A percentile compares a stretch with the other conserved stretches of the same genome.
phyloP scores from a whole-genome alignment of 1,140 invertebrate genomes.

The Drosophila azteca region DNA sequence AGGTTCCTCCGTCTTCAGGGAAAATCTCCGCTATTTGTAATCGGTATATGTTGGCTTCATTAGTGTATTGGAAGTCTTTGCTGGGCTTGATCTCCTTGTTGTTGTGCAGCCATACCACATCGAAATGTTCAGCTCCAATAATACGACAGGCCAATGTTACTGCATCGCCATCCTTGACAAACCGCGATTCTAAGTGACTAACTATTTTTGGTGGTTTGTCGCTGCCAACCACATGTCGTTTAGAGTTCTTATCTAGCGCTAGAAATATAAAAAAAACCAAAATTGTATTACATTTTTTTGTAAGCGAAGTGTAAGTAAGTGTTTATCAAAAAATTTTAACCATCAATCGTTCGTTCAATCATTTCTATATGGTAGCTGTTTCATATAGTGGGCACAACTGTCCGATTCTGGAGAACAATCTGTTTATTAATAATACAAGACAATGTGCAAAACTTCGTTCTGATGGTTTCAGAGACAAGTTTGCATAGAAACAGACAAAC shows the following conservation, averaged over 20 bases:
- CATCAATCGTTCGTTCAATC: too few species aligned
- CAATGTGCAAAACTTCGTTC: too few species aligned
- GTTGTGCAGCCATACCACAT: constrained; percentile 97
- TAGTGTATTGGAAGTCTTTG: constrained; percentile 97
- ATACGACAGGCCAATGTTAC: constrained; percentile 94
- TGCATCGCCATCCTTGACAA: constrained; percentile 93
- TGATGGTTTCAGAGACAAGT: too few species aligned
- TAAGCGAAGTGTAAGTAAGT: too few species aligned
- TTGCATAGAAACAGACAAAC: too few species aligned
- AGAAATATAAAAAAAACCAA: constrained; percentile 30
- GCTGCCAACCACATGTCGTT: constrained; percentile 81
- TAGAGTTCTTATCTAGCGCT: constrained; percentile 87
- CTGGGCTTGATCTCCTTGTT: constrained; percentile 98
- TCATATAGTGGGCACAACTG: too few species aligned
- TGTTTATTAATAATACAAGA: too few species aligned
- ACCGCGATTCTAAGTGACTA: constrained; percentile 91
- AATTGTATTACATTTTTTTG: background rate
- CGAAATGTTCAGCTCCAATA: constrained; percentile 93
- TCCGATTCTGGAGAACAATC: too few species aligned
- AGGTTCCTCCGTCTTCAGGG: constrained; percentile 94
- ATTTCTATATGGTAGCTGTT: too few species aligned
- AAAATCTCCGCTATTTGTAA: constrained; percentile 96
- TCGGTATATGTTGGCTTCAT: constrained; percentile 95
- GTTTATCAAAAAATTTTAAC: too few species aligned
- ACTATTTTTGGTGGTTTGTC: constrained; percentile 93